Base-by-base conservation (phyloP, 1,140 invertebrate genomes). In the Cephus cinctus region DNA sequence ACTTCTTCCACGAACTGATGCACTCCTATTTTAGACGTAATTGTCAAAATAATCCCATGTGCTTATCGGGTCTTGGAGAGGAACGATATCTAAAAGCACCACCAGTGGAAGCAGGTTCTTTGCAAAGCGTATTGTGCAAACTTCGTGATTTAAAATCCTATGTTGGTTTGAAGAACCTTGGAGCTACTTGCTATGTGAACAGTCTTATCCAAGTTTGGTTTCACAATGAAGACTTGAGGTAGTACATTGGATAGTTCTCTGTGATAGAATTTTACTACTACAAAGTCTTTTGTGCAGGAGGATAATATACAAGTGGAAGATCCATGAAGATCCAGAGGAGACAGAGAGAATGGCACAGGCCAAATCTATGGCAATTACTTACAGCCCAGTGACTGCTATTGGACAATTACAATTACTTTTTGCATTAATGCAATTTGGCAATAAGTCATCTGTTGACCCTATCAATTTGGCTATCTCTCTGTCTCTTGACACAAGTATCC, bases 131-230 rank as follows among this genome's bases (percentile, higher is more conserved):
- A 48, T 61, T 80, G 20, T 58, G 63, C 1, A 80, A 83, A 64
- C 61, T 80, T 22, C 62, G 81, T 12, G 65, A 74, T 45, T 70
- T 72, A 16, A 74, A 71, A 0, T 69, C 77, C 36, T 80, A 79
- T 75, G 84, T 84, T 27, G 86, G 86, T 11, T 67, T 88, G 35
- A 83, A 83, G 67, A 88, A 88, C 76, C 69, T 88, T 41, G 86
- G 86, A 31, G 85, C 85, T 12, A 88, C 86, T 6, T 88, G 86
- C 70, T 88, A 88, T 64, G 83, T 87, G 5, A 88, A 88, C 68
- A 85, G 84, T 57, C 79, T 87, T 48, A 77, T 88, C 27, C 86
- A 88, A 73, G 74, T 88, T 18, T 87, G 85, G 85, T 88, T 84
- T 71, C 85, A 88, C 56, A 87, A 87, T 65, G 76, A 80, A 53